phyloP scores from a whole-genome alignment of 2,113 vertebrate genomes.

The Otis tarda region DNA sequence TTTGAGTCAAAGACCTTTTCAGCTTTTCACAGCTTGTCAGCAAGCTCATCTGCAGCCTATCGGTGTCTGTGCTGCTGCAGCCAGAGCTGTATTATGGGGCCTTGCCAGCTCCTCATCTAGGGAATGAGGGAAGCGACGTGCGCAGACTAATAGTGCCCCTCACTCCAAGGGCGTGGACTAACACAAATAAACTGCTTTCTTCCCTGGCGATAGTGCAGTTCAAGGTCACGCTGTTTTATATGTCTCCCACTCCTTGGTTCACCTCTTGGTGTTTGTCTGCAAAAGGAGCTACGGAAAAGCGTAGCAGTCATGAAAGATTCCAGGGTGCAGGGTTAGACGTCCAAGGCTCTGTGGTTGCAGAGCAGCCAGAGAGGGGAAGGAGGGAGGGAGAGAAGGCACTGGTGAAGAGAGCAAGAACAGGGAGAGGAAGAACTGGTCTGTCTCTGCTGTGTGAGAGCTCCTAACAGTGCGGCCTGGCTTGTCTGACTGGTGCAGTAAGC shows the following conservation, averaged over 20 bases:
- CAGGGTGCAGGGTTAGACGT: neutral
- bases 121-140: neutral
- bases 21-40: neutral
- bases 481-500: neutral
- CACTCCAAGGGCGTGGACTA: neutral
- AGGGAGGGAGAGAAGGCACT: neutral
- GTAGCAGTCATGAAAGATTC: neutral
- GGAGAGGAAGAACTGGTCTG: neutral
- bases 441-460: neutral
- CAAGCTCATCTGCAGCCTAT: neutral
- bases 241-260: neutral
- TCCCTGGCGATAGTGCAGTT: neutral
- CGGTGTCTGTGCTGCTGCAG: neutral
- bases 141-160: neutral
- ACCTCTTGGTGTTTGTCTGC: neutral
- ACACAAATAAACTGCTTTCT: neutral
- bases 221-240: neutral
- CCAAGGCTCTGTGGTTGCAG: rapidly evolving
- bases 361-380: neutral
- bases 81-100: neutral
- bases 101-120: neutral
- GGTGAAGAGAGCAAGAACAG: rapidly evolving
- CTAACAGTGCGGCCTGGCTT: neutral
- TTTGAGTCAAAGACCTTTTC: neutral
- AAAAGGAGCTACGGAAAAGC: neutral